A percentile compares a stretch with the other conserved stretches of the same genome.
phyloP scores from a whole-genome alignment of 2,888 invertebrate genomes.

The Cerastis leucographa region DNA sequence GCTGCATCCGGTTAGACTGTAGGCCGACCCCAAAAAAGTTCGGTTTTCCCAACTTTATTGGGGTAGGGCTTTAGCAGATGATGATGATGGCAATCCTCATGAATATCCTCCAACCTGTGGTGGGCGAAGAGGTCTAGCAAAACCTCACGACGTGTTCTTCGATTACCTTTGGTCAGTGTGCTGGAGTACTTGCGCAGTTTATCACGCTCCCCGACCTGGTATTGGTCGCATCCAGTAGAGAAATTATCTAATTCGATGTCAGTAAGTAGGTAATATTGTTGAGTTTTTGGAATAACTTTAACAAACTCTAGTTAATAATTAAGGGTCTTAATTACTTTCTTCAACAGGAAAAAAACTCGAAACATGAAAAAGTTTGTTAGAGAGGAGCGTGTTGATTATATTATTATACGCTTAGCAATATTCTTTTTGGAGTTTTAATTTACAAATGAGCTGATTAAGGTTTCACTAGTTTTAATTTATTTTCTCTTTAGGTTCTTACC shows the following conservation, averaged over 20 bases:
- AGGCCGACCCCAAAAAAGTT: too few relatives aligned
- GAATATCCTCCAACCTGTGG: not conserved
- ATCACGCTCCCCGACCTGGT: too few relatives aligned
- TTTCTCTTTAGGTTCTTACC: not conserved
- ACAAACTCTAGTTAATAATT: slow-evolving; percentile 36
- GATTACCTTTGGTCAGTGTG: not conserved
- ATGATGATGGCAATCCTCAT: not conserved
- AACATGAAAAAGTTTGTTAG: slow-evolving; percentile 35
- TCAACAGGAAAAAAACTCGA: slow-evolving; percentile 24
- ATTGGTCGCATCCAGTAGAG: not conserved
- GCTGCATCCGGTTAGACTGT: too few relatives aligned
- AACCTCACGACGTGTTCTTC: not conserved
- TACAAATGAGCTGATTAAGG: slow-evolving; percentile 2
- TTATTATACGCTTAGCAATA: slow-evolving; percentile 8
- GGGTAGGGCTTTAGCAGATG: too few relatives aligned
- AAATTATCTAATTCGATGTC: not conserved
- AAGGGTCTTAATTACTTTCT: slow-evolving; percentile 40
- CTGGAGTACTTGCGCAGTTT: not conserved
- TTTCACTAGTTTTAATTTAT: not conserved
- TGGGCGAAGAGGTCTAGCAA: not conserved
- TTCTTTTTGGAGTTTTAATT: slow-evolving; percentile 15
- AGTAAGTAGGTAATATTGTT: not conserved
- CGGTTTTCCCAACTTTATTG: too few relatives aligned
- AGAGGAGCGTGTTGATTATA: slow-evolving; percentile 28
- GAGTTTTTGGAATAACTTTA: slow-evolving; percentile 34